A percentile compares a stretch with the other conserved stretches of the same genome.
Evolutionary conservation across 1,140 invertebrate genomes (phyloP).

Genomic region (Anastrepha obliqua): DNA sequence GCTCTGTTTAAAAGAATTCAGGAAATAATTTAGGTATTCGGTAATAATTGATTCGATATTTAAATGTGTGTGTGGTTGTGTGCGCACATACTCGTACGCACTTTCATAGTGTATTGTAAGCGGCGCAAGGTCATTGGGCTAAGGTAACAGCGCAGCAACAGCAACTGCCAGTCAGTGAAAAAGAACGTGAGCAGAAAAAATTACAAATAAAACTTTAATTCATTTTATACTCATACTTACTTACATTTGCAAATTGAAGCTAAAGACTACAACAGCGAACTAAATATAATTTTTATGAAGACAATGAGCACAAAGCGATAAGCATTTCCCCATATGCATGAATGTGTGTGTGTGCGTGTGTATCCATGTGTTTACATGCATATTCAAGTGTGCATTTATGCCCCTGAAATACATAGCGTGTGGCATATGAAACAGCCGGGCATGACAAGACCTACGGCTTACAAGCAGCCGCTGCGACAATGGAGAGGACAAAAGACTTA

Average conservation of each 20-base stretch:
- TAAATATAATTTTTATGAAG: conserved; percentile 23
- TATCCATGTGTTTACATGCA: neutral
- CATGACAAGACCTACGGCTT: neutral
- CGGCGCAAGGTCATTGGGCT: conserved; percentile 44
- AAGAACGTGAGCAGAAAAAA: conserved; percentile 4
- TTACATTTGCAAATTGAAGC: neutral
- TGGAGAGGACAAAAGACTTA: conserved; percentile 21
- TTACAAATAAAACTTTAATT: neutral
- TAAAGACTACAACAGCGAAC: conserved; percentile 5
- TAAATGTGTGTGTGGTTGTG: neutral
- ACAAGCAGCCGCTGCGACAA: neutral
- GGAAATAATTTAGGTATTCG: neutral
- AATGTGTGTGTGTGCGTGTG: neutral
- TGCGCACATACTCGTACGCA: too few relatives aligned
- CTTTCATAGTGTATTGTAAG: neutral
- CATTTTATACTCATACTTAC: neutral
- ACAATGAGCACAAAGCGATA: neutral
- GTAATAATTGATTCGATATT: neutral
- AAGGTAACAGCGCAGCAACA: neutral
- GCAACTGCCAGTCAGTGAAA: neutral
- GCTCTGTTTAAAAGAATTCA: neutral
- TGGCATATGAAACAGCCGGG: neutral
- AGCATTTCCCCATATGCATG: neutral
- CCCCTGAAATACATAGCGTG: conserved; percentile 4
- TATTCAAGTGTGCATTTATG: neutral